These are phyloP conservation scores for Montipora efflorescens DNA, from an alignment of 64 coral and sea anemone species.

Conservation along the genomic window DNA sequence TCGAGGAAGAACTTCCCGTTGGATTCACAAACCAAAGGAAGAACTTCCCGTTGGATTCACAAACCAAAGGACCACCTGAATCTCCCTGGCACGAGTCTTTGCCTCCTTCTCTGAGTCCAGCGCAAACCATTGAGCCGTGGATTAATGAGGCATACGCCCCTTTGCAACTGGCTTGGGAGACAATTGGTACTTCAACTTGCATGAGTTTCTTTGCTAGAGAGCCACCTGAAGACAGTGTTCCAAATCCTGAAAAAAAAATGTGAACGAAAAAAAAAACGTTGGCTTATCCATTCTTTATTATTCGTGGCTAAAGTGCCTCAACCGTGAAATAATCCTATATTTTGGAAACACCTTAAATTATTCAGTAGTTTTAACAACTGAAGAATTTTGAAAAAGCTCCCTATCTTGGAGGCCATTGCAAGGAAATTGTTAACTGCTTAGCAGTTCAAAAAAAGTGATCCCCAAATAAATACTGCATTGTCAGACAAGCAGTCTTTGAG, in stretches of 20 bases:
- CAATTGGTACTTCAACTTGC: slow-evolving; percentile 49
- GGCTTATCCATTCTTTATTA: too few relatives aligned
- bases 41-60: slow-evolving; percentile 33
- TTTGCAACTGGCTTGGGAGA: not conserved
- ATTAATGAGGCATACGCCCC: slow-evolving; percentile 1
- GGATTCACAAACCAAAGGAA: slow-evolving; percentile 41
- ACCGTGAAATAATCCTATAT: too few relatives aligned
- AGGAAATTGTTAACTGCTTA: too few relatives aligned
- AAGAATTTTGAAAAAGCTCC: too few relatives aligned
- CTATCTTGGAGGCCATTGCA: too few relatives aligned
- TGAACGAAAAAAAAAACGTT: too few relatives aligned
- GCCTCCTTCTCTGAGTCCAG: slow-evolving; percentile 29
- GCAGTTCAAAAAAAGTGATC: too few relatives aligned
- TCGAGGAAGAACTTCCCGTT: slow-evolving; percentile 48
- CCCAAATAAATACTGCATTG: too few relatives aligned
- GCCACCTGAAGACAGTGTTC: slow-evolving; percentile 27
- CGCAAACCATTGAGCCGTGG: slow-evolving; percentile 66
- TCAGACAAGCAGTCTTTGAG: too few relatives aligned
- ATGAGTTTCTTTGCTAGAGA: not conserved
- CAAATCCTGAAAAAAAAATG: slow-evolving; percentile 39
- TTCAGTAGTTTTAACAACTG: too few relatives aligned
- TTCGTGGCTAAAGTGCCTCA: too few relatives aligned
- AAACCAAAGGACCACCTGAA: slow-evolving; percentile 55
- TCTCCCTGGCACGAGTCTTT: slow-evolving; percentile 66
- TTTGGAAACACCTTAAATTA: too few relatives aligned